Evolutionary conservation across 2,888 invertebrate genomes (phyloP), one percentile per base, ranked within the genome.

Genomic region (Agrotis clavis): DNA sequence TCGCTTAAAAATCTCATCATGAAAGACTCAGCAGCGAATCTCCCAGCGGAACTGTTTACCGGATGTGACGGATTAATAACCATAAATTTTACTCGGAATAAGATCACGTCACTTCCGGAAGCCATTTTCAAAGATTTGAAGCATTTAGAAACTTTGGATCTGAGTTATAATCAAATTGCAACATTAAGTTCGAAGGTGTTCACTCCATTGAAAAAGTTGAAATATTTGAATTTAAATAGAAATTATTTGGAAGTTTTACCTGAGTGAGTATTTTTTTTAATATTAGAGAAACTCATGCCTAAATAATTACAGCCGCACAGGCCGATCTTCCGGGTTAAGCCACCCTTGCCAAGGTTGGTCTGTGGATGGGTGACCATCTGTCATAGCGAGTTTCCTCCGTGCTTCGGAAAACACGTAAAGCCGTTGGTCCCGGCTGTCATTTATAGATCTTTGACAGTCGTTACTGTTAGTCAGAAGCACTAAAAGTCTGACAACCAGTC

Each of bases 151-250:
- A 16, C 30, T 3, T 71, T 91, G 1, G 74, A 83, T 3, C 71
- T 91, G n/a, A 73, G 80, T 59, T 7, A 9, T 0, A 87, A 88
- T 51, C 53, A 18, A 5, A 72, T 88, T 0, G 4, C 25, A 0
- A 25, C 3, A 0, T 30, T 88, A 7, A 1, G 25, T 0, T 9
- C 48, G 0, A 47, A 9, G 0, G 45, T 64, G 0, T 86, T 86
- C 3, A 0, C 50, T 0, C 50, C 71, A 0, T 16, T 86, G 16
- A 81, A 62, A 0, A 21, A 75, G 0, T 35, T 85, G 18, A 66
- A 77, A 1, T 45, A 51, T n/a, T n/a, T 85, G 0, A 67, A 83
- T 13, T 21, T 85, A 19, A 59, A 83, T n/a, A 60, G 63, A 1
- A 85, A 85, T 64, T 1, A 56, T 4, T 50, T 85, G 18, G 67